These are phyloP conservation scores for Germaria angustata DNA, from an alignment of 2,888 invertebrate species.

Conservation along the genomic window DNA sequence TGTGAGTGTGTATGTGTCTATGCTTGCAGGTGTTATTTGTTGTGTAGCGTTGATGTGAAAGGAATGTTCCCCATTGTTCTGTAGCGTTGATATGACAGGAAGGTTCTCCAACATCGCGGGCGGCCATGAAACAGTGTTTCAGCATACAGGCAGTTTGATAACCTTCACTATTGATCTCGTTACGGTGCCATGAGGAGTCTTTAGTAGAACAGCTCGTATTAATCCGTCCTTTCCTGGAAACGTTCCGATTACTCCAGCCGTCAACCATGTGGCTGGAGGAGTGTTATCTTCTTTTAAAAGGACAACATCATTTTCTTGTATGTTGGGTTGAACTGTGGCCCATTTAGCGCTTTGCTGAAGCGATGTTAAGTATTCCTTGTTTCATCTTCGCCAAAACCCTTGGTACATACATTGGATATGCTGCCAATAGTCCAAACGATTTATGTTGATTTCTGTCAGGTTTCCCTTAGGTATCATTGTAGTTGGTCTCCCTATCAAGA, in stretches of 20 bases:
- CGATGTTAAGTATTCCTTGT: slow-evolving; percentile 25
- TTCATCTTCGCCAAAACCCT: slow-evolving; percentile 37
- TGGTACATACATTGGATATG: slow-evolving; percentile 34
- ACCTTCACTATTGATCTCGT: background rate
- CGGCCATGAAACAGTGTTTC: background rate
- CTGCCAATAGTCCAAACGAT: slow-evolving; percentile 17
- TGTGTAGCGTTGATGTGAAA: no score
- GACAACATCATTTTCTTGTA: slow-evolving; percentile 1
- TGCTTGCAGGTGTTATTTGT: no score
- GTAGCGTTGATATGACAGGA: no score
- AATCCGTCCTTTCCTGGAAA: slow-evolving; percentile 57
- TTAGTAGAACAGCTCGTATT: slow-evolving; percentile 30
- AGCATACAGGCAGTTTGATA: background rate
- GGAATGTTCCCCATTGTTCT: no score
- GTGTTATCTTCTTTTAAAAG: slow-evolving; percentile 22
- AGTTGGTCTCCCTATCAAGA: slow-evolving; percentile 53
- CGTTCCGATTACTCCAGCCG: slow-evolving; percentile 42
- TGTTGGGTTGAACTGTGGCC: background rate
- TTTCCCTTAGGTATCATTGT: slow-evolving; percentile 42
- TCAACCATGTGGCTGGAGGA: slow-evolving; percentile 43
- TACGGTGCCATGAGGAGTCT: background rate
- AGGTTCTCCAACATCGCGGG: background rate
- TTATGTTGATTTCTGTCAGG: background rate
- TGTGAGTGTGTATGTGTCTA: no score
- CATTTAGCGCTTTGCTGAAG: slow-evolving; percentile 41